phyloP scores from a whole-genome alignment of 2,888 invertebrate species.

The Eupithecia tripunctaria region DNA sequence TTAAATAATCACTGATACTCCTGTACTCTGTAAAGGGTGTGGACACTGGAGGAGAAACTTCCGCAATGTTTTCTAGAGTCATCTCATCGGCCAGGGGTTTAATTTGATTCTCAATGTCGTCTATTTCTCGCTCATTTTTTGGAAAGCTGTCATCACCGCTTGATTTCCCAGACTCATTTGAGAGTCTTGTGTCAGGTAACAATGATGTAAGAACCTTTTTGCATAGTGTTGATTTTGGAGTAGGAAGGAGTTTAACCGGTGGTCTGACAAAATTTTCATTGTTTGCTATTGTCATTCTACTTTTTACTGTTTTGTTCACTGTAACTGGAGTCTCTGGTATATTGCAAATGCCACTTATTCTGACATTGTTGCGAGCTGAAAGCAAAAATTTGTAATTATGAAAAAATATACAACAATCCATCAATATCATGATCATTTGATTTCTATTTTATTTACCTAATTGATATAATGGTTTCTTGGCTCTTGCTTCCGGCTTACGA shows the following conservation, averaged over 20 bases:
- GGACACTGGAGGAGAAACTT: conserved; percentile 67
- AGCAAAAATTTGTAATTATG: conserved; percentile 22
- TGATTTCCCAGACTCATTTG: conserved; percentile 69
- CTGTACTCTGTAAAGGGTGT: conserved; percentile 74
- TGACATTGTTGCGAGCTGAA: conserved; percentile 56
- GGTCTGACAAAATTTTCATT: conserved; percentile 62
- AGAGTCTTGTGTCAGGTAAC: conserved; percentile 62
- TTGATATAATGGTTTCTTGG: conserved; percentile 60
- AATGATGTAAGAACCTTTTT: conserved; percentile 41
- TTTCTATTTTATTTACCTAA: conserved; percentile 63
- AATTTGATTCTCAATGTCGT: conserved; percentile 58
- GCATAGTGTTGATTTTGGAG: conserved; percentile 37
- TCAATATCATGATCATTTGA: not conserved
- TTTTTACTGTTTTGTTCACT: conserved; percentile 51
- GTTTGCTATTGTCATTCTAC: conserved; percentile 56
- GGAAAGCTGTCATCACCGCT: conserved; percentile 74
- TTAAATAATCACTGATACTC: conserved; percentile 66
- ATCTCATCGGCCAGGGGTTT: conserved; percentile 54
- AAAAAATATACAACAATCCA: not conserved
- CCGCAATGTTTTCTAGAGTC: conserved; percentile 58
- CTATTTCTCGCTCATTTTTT: conserved; percentile 65
- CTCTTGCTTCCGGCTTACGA: conserved; percentile 61
- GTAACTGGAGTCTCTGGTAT: conserved; percentile 68
- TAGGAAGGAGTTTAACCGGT: conserved; percentile 34
- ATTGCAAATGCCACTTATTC: conserved; percentile 72